These are phyloP conservation scores for Conchocele bisecta DNA, from an alignment of 2,888 invertebrate species.

Conservation along the genomic window DNA sequence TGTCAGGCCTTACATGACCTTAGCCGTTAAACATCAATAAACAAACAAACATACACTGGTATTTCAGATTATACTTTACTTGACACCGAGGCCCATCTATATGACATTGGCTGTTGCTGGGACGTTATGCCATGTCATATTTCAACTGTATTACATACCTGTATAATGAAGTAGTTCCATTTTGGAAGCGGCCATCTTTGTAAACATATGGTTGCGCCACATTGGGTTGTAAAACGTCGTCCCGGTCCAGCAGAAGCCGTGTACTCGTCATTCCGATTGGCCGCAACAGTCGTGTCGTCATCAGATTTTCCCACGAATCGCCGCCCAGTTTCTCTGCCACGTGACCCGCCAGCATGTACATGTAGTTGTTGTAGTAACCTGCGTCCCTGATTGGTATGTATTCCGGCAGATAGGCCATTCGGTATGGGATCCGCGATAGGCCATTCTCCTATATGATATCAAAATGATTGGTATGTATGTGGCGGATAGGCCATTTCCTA, in stretches of 20 bases:
- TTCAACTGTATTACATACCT: no score
- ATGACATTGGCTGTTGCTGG: no score
- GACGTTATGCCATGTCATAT: no score
- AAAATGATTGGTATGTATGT: no score
- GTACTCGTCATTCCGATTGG: constrained; percentile 53
- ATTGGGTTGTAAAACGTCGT: constrained; percentile 12
- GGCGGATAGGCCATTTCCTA: no score
- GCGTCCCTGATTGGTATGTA: constrained; percentile 41
- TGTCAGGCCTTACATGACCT: no score
- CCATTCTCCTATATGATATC: no score
- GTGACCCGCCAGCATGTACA: constrained; percentile 52
- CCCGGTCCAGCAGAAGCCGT: constrained; percentile 21
- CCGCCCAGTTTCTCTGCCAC: constrained; percentile 51
- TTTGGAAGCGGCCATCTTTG: constrained; percentile 21
- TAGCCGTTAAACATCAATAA: no score
- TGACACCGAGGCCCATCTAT: no score
- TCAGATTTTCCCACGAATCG: constrained; percentile 46
- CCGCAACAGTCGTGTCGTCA: constrained; percentile 39
- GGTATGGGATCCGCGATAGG: no score
- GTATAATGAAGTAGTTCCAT: constrained; percentile 24
- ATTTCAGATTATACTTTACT: no score
- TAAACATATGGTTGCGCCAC: constrained; percentile 40
- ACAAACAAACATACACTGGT: no score
- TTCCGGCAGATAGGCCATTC: constrained; percentile 47
- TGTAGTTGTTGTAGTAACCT: constrained; percentile 54